Percentiles rank a stretch among this genome's conserved stretches.
Conservation (phyloP, 2,888 invertebrate species). For the Mimumesa dahlbomi region DNA sequence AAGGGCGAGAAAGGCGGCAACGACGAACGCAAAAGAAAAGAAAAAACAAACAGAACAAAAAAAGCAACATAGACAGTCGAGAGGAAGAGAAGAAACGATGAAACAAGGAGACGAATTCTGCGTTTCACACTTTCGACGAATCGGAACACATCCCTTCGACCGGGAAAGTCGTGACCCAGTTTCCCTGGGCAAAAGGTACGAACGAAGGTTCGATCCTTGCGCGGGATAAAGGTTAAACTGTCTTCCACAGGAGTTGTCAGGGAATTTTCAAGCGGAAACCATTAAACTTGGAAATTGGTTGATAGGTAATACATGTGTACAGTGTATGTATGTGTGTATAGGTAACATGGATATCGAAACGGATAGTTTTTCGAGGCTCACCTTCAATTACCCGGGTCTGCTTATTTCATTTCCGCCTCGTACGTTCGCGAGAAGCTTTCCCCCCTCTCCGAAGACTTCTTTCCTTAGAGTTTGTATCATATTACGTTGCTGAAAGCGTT, state of each 20-base stretch:
- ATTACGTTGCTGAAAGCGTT: slow-evolving; percentile 44
- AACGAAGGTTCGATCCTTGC: background rate
- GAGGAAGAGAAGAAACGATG: slow-evolving; percentile 13
- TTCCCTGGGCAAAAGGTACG: slow-evolving; percentile 1
- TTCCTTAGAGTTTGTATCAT: slow-evolving; percentile 35
- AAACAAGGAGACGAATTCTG: slow-evolving; percentile 27
- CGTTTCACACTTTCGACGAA: slow-evolving; percentile 34
- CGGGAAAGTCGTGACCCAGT: slow-evolving; percentile 38
- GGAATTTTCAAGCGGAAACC: too few relatives aligned
- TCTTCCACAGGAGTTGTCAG: too few relatives aligned
- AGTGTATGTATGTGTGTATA: too few relatives aligned
- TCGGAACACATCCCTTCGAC: background rate
- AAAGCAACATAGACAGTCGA: slow-evolving; percentile 10
- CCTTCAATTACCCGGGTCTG: slow-evolving; percentile 1
- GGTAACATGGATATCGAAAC: background rate
- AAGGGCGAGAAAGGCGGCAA: too few relatives aligned
- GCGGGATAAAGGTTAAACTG: background rate
- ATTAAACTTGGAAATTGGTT: too few relatives aligned
- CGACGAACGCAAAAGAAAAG: too few relatives aligned
- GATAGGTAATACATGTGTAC: too few relatives aligned
- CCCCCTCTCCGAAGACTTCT: too few relatives aligned
- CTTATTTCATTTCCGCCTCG: slow-evolving; percentile 14
- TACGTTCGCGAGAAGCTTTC: background rate
- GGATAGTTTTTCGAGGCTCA: background rate
- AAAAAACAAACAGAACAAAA: slow-evolving; percentile 10